phyloP scores from a whole-genome alignment of 2,888 invertebrate species.

The Lysandra coridon region DNA sequence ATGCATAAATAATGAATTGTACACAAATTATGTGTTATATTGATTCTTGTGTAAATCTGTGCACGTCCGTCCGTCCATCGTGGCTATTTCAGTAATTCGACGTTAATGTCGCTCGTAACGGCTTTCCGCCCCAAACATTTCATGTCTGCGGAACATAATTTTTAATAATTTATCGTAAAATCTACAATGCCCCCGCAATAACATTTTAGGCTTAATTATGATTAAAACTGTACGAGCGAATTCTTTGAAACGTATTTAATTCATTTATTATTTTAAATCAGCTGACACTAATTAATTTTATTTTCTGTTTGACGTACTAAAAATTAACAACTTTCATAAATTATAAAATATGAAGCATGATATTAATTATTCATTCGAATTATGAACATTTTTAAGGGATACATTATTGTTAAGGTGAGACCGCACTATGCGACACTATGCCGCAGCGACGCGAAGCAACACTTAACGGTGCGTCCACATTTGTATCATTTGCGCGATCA shows the following conservation, averaged over 20 bases:
- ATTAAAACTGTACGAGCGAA: constrained; percentile 8
- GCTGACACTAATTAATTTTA: neutral
- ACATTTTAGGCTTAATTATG: constrained; percentile 13
- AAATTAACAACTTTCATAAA: neutral
- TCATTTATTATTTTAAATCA: constrained; percentile 18
- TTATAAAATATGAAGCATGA: neutral
- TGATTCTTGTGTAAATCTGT: neutral
- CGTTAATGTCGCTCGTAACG: neutral
- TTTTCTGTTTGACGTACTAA: constrained; percentile 15
- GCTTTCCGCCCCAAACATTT: constrained; percentile 22
- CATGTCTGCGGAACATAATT: constrained; percentile 32
- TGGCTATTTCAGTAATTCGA: constrained; percentile 22
- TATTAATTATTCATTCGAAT: neutral
- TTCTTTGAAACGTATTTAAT: constrained; percentile 1
- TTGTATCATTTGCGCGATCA: too few relatives aligned
- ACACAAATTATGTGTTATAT: neutral
- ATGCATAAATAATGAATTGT: too few relatives aligned
- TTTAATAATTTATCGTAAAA: constrained; percentile 30
- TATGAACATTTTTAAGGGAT: neutral
- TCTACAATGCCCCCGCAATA: constrained; percentile 12
- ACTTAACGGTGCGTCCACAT: too few relatives aligned
- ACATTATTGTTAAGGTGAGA: neutral
- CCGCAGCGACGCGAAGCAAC: too few relatives aligned
- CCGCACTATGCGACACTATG: too few relatives aligned
- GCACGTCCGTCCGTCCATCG: neutral